Evolutionary conservation across 2,113 vertebrate species (phyloP).

Genomic region (Passerina amoena): DNA sequence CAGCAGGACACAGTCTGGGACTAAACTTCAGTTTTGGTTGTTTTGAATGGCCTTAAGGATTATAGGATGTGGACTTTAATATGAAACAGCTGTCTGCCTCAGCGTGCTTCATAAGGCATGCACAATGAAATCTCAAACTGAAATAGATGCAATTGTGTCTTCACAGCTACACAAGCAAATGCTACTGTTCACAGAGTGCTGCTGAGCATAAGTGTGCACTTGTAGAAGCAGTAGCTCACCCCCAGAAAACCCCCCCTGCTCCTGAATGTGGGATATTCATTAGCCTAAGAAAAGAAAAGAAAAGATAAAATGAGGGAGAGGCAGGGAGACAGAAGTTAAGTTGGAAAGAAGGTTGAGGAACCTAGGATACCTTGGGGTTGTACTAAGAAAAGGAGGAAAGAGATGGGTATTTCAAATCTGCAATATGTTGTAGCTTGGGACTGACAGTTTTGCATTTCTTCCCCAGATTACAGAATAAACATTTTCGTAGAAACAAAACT

Average conservation of each 20-base stretch:
- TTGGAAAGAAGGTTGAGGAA: not conserved
- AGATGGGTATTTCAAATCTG: not conserved
- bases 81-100: not conserved
- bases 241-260: rapidly evolving
- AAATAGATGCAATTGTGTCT: not conserved
- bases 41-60: not conserved
- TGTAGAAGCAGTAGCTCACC: not conserved
- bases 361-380: not conserved
- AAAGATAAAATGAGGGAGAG: not conserved
- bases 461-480: not conserved
- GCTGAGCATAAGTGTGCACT: not conserved
- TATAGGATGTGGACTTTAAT: not conserved
- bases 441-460: not conserved
- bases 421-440: not conserved
- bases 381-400: not conserved
- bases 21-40: not conserved
- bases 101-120: not conserved
- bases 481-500: not conserved
- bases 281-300: not conserved
- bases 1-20: not conserved
- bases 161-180: not conserved
- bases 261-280: not conserved
- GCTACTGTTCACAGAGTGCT: not conserved
- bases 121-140: not conserved
- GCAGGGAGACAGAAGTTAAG: not conserved